phyloP scores from a whole-genome alignment of 2,797 vertebrate species.

The Cossypha caffra region DNA sequence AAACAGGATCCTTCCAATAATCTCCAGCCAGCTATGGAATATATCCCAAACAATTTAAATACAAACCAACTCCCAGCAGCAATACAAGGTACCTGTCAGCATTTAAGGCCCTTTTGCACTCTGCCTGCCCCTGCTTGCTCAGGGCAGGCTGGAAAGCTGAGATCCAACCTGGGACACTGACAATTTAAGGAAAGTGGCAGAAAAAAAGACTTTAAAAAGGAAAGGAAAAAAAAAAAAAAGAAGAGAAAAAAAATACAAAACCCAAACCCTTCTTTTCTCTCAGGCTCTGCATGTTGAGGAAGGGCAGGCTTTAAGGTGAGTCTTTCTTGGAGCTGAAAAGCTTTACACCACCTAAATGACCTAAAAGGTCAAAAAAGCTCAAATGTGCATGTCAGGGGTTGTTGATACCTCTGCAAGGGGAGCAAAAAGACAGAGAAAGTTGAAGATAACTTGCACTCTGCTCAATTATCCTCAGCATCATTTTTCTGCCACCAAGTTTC shows the following conservation, averaged over 20 bases:
- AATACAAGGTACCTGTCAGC: not conserved
- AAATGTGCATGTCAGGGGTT: not conserved
- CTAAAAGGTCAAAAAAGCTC: not conserved
- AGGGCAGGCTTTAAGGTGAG: not conserved
- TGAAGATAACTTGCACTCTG: not conserved
- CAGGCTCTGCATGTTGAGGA: not conserved
- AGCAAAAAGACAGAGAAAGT: not conserved
- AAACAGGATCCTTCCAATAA: not conserved
- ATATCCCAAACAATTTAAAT: not conserved
- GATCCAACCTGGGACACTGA: not conserved
- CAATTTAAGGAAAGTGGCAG: not conserved
- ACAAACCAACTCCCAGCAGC: not conserved
- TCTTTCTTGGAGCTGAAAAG: not conserved
- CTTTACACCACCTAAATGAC: not conserved
- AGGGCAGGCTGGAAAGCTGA: not conserved
- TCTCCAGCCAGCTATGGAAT: not conserved
- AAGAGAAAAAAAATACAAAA: not conserved
- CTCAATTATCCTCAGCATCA: not conserved
- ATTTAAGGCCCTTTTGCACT: not conserved
- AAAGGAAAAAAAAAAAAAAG: rapidly evolving
- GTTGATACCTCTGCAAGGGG: not conserved
- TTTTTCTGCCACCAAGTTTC: not conserved
- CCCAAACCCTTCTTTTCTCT: not conserved
- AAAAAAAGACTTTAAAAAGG: rapidly evolving
- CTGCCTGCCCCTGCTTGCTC: not conserved